A percentile compares a stretch with the other conserved stretches of the same genome.
Conservation (phyloP, 2,797 vertebrate species). For the Ciconia nigra region DNA sequence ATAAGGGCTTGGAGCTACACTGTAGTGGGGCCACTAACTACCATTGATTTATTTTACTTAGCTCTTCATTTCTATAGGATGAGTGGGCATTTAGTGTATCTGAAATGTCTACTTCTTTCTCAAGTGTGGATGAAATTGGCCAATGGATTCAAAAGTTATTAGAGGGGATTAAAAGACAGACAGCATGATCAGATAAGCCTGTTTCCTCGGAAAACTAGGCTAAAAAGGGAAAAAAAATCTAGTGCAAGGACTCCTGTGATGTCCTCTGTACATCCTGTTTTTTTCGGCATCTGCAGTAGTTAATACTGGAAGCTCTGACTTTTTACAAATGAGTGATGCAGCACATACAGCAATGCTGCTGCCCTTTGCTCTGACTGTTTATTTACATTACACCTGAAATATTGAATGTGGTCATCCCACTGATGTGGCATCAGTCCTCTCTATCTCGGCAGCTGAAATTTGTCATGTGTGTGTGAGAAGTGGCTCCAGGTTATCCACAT, state of each 20-base stretch:
- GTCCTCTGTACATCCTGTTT: not conserved
- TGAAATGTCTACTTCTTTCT: not conserved
- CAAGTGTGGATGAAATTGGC: slow-evolving; percentile 51
- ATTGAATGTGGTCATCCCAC: not conserved
- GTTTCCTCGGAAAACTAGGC: slow-evolving; percentile 52
- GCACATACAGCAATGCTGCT: not conserved
- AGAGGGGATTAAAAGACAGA: slow-evolving; percentile 53
- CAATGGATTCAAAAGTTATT: slow-evolving; percentile 52
- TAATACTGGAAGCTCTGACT: not conserved
- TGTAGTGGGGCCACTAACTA: not conserved
- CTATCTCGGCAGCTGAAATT: not conserved
- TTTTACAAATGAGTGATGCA: not conserved
- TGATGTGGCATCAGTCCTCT: not conserved
- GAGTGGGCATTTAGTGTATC: not conserved
- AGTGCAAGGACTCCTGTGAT: not conserved
- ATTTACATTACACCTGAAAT: not conserved
- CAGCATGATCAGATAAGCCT: slow-evolving; percentile 56
- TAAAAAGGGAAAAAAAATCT: not conserved
- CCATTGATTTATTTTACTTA: not conserved
- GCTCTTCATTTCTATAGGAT: not conserved
- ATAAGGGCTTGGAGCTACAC: not conserved
- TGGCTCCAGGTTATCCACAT: not conserved
- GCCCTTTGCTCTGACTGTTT: not conserved
- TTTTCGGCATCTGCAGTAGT: not conserved
- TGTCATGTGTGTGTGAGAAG: not conserved